Evolutionary conservation across 2,888 invertebrate species (phyloP).

Genomic region (Beris morrisii): DNA sequence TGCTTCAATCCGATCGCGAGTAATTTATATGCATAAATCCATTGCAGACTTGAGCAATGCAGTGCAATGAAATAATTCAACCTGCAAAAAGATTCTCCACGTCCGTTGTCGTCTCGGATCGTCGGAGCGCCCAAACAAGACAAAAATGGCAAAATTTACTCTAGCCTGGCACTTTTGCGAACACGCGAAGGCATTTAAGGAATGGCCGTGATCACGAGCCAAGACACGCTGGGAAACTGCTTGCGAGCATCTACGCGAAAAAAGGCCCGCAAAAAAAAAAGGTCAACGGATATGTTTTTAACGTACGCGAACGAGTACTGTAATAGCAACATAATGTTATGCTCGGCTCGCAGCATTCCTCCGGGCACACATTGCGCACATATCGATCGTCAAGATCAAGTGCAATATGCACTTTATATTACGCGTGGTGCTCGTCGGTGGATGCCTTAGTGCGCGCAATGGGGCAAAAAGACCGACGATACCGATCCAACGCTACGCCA

Average conservation of each 20-base stretch:
- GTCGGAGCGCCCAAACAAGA: background rate
- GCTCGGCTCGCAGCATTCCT: slow-evolving; percentile 19
- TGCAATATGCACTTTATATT: slow-evolving; percentile 36
- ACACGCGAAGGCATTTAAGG: slow-evolving; percentile 33
- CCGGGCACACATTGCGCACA: slow-evolving; percentile 22
- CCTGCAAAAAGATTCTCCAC: slow-evolving; percentile 27
- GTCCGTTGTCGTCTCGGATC: background rate
- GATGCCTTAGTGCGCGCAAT: slow-evolving; percentile 7
- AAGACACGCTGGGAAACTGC: slow-evolving; percentile 23
- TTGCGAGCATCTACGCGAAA: background rate
- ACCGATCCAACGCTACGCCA: slow-evolving; percentile 2
- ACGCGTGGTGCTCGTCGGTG: slow-evolving; percentile 31
- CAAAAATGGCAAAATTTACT: slow-evolving; percentile 24
- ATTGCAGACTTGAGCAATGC: slow-evolving; percentile 13
- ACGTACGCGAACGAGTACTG: too few relatives aligned
- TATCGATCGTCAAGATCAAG: slow-evolving; percentile 35
- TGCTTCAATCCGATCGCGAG: slow-evolving; percentile 20
- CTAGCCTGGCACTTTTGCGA: slow-evolving; percentile 25
- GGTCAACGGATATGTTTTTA: slow-evolving; percentile 3
- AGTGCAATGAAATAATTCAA: slow-evolving; percentile 24
- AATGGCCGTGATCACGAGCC: slow-evolving; percentile 30
- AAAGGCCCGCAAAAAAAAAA: slow-evolving; percentile 9
- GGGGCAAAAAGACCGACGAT: background rate
- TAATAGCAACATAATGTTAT: slow-evolving; percentile 22
- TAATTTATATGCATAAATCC: slow-evolving; percentile 30